Base-by-base conservation (phyloP, 2,113 vertebrate genomes). In the Pangasianodon gigas region DNA sequence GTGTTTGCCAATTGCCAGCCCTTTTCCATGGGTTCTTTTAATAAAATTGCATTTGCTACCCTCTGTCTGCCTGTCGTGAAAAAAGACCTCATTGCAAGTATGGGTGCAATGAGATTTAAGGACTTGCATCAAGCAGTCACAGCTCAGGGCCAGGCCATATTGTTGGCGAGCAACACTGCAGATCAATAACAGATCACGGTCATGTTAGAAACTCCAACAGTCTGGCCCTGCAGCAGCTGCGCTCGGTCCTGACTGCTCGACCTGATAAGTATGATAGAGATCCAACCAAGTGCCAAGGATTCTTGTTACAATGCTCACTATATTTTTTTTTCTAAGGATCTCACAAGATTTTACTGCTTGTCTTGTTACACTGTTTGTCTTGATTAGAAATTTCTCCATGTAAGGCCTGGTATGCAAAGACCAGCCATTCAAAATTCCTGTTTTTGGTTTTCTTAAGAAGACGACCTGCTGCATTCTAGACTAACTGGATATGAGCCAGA, bases 121-220 rank as follows among this genome's bases (percentile, higher is more conserved):
- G 16, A 54, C 52, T 58, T 83, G 18, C 48, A 21, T 56, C n/a
- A 37, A 44, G 52, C 29, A 83, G n/a, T 41, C n/a, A 41, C 81
- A 60, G 82, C 37, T 84, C 82, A 44, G 2, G 19, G 82, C 82
- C 37, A 84, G 19, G 82, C 82, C 37, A 84, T 60, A 56, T 41
- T 60, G 32, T 60, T 84, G 19, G 81, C 19, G 13, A 41, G 81
- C 29, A 84, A 84, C 18, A 26, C 54, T 58, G 81, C 80, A 84
- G 52, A 84, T 84, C 54, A 58, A 41, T 60, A 60, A 41, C 52
- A 37, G 81, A 83, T 83, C 81, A 58, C 54, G 0, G 52, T 21
- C 54, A 41, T 58, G 52, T 83, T 58, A 56, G 54, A 83, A 58
- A 37, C 52, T 56, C 52, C 80, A 37, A 24, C 51, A 83, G 6